Conservation (phyloP, 1,140 invertebrate species). For the Hetaerina americana region DNA sequence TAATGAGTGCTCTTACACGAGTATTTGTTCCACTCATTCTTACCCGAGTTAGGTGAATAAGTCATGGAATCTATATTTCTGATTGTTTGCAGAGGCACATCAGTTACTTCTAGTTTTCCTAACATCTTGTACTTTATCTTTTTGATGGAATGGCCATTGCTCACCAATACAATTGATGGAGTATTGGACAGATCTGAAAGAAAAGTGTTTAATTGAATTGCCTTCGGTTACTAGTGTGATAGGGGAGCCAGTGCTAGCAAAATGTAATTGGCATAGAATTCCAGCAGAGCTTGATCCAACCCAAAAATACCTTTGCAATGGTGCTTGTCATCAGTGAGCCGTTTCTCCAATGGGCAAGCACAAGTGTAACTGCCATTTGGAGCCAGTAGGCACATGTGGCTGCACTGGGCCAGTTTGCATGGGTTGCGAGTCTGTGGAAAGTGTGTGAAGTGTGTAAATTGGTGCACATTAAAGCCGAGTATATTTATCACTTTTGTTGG, state of each 20-base stretch:
- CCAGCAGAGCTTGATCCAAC: too few relatives aligned
- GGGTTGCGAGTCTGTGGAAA: slow-evolving; percentile 41
- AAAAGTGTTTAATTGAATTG: background rate
- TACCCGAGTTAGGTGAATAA: slow-evolving; percentile 27
- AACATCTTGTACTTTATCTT: slow-evolving; percentile 27
- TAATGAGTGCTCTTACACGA: background rate
- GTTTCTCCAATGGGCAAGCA: slow-evolving; percentile 62
- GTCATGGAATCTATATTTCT: slow-evolving; percentile 17
- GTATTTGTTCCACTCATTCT: background rate
- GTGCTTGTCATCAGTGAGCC: slow-evolving; percentile 32
- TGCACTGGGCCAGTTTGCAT: slow-evolving; percentile 52
- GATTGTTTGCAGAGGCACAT: slow-evolving; percentile 12
- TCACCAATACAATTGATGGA: slow-evolving; percentile 20
- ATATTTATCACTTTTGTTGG: too few relatives aligned
- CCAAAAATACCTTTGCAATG: slow-evolving; percentile 38
- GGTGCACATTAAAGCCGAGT: too few relatives aligned
- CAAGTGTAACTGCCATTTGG: slow-evolving; percentile 47
- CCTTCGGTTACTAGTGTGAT: background rate
- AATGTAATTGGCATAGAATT: background rate
- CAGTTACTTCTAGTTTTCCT: slow-evolving; percentile 25
- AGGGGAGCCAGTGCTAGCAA: background rate
- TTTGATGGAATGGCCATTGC: slow-evolving; percentile 21
- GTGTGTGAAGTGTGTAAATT: too few relatives aligned
- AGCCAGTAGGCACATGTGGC: slow-evolving; percentile 66
- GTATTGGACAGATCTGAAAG: slow-evolving; percentile 5